Evolutionary conservation across 2,888 invertebrate genomes (phyloP).

Genomic region (Aphodius granarius): DNA sequence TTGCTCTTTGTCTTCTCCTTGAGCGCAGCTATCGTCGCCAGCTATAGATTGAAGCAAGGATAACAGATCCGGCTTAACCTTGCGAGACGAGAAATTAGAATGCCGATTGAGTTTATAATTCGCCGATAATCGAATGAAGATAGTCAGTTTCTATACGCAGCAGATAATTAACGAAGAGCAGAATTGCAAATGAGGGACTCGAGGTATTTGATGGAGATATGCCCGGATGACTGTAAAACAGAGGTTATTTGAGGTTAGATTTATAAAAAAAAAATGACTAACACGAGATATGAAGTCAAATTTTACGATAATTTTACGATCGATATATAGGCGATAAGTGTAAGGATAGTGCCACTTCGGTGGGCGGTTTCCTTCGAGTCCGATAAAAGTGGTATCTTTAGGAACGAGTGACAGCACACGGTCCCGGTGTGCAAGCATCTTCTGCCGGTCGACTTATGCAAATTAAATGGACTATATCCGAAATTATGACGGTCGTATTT

Average conservation of each 20-base stretch:
- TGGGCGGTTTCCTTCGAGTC: not conserved
- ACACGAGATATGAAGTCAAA: too few species aligned
- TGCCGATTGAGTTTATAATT: slow-evolving; percentile 28
- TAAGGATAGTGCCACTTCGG: not conserved
- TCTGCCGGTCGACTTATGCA: not conserved
- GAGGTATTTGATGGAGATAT: not conserved
- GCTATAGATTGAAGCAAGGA: slow-evolving; percentile 8
- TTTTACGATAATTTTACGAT: not conserved
- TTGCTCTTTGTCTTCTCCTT: not conserved
- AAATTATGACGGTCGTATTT: not conserved
- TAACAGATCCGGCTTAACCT: not conserved
- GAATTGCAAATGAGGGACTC: not conserved
- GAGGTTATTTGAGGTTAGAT: too few species aligned
- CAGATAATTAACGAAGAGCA: not conserved
- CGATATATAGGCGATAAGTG: not conserved
- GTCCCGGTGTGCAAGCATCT: not conserved
- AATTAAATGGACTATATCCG: not conserved
- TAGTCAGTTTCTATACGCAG: not conserved
- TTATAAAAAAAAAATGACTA: too few species aligned
- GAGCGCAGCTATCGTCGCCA: slow-evolving; percentile 5
- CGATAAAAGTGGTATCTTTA: not conserved
- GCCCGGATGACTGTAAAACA: too few species aligned
- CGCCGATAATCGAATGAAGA: slow-evolving; percentile 28
- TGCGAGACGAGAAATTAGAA: slow-evolving; percentile 26
- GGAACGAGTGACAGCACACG: not conserved